Evolutionary conservation across 1,140 invertebrate genomes (phyloP).

Genomic region (Bilobella aurantiaca): DNA sequence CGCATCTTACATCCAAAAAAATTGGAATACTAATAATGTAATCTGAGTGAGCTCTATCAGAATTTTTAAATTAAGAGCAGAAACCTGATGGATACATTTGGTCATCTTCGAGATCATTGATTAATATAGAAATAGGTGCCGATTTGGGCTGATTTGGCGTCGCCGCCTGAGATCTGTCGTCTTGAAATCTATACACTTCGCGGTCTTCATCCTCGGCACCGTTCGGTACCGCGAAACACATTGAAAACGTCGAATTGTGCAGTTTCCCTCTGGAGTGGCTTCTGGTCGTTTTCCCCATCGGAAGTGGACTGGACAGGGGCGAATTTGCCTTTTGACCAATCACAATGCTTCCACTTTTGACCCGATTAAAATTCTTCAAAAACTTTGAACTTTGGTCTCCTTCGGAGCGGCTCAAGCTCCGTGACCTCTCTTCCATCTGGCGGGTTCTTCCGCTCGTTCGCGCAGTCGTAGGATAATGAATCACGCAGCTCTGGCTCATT

Average conservation of each 20-base stretch:
- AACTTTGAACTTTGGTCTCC: background rate
- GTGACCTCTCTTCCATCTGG: background rate
- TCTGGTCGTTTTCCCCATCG: background rate
- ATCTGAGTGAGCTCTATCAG: too few relatives aligned
- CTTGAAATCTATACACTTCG: too few relatives aligned
- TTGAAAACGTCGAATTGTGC: background rate
- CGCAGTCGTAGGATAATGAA: background rate
- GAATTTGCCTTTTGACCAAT: background rate
- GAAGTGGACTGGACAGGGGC: background rate
- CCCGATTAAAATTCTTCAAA: background rate
- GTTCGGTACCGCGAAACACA: background rate
- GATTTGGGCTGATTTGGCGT: too few relatives aligned
- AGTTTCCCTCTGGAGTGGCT: background rate
- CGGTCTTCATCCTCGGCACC: background rate
- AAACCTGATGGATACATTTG: constrained; percentile 5
- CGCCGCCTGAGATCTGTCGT: too few relatives aligned
- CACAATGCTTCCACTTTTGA: background rate
- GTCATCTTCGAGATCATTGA: background rate
- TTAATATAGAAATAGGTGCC: background rate
- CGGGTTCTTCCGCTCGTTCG: background rate
- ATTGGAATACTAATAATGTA: too few relatives aligned
- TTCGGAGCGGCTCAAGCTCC: background rate
- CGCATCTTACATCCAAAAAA: too few relatives aligned
- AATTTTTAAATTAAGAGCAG: background rate
- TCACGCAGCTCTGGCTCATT: background rate